Conservation (phyloP, 2,888 invertebrate species). For the Eupithecia tripunctaria region DNA sequence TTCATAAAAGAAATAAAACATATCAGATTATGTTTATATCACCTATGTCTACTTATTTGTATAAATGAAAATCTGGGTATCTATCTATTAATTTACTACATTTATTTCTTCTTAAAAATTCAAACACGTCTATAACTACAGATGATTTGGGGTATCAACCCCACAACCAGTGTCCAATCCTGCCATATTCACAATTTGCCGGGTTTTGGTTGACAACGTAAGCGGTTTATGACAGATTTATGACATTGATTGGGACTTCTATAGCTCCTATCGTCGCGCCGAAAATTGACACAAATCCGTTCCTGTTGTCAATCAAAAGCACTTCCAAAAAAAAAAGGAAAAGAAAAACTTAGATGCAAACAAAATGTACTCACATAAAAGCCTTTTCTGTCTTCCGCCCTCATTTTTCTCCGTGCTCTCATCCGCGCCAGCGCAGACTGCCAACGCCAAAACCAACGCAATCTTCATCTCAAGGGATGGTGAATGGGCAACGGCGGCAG, state of each 20-base stretch:
- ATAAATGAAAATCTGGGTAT: too few species aligned
- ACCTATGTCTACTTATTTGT: too few species aligned
- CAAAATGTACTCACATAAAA: slow-evolving; percentile 64
- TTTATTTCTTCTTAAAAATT: neutral
- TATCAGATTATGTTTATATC: too few species aligned
- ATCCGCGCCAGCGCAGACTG: slow-evolving; percentile 46
- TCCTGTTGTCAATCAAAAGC: too few species aligned
- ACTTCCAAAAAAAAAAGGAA: neutral
- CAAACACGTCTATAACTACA: neutral
- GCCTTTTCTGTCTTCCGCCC: slow-evolving; percentile 60
- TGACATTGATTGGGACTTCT: too few species aligned
- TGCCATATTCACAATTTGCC: too few species aligned
- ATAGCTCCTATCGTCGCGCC: too few species aligned
- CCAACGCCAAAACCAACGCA: slow-evolving; percentile 52
- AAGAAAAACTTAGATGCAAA: neutral
- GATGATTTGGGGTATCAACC: neutral
- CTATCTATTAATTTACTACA: neutral
- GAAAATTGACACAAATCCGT: neutral
- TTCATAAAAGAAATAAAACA: too few species aligned
- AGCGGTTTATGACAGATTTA: too few species aligned
- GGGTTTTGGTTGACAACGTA: too few species aligned
- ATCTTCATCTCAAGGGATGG: slow-evolving; percentile 53
- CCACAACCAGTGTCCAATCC: too few species aligned
- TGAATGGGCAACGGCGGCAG: slow-evolving; percentile 56
- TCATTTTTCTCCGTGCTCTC: slow-evolving; percentile 35